Conservation (phyloP, 1,140 invertebrate species). For the Lethrus apterus region DNA sequence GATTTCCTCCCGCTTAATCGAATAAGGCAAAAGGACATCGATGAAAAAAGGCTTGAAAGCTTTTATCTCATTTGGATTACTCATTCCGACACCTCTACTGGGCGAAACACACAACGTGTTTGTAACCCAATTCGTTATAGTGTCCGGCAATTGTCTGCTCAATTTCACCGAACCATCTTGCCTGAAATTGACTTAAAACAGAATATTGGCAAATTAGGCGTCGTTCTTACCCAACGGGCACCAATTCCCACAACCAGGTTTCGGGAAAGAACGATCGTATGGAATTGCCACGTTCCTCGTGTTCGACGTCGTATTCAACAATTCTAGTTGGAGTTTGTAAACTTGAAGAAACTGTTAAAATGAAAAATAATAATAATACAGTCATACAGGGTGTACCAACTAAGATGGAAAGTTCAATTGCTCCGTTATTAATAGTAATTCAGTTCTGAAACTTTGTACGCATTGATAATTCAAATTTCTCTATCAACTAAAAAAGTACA, state of each 20-base stretch:
- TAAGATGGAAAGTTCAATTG: too few relatives aligned
- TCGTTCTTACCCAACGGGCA: conserved; percentile 44
- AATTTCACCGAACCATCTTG: background rate
- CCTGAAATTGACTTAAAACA: background rate
- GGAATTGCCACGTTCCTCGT: conserved; percentile 33
- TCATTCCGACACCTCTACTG: conserved; percentile 56
- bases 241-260: conserved; percentile 61
- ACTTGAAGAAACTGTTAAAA: background rate
- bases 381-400: too few relatives aligned
- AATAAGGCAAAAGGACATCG: conserved; percentile 60
- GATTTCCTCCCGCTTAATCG: conserved; percentile 58
- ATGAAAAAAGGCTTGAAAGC: conserved; percentile 69
- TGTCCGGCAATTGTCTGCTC: conserved; percentile 54
- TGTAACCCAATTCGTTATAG: conserved; percentile 67
- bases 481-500: too few relatives aligned
- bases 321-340: background rate
- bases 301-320: conserved; percentile 33
- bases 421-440: too few relatives aligned
- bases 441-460: too few relatives aligned
- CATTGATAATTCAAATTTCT: too few relatives aligned
- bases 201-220: background rate
- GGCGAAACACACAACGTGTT: conserved; percentile 61
- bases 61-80: conserved; percentile 48
- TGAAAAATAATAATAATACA: background rate
- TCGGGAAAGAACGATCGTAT: conserved; percentile 58